Evolutionary conservation across 2,113 vertebrate species (phyloP).

Genomic region (Pseudonaja textilis): DNA sequence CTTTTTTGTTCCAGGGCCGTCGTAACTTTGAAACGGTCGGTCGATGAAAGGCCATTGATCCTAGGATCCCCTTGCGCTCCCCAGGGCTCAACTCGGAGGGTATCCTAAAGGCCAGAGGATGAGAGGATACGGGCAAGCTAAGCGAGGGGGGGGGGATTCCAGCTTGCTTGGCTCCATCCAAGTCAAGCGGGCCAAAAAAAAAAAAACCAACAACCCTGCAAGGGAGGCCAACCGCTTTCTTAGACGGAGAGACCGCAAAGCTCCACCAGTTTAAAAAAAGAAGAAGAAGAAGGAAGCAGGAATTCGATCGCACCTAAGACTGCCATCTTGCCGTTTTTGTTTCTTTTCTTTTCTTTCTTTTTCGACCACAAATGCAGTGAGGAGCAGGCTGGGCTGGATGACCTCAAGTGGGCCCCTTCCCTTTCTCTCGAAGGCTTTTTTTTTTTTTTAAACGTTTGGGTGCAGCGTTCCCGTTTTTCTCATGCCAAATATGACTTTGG

Average conservation of each 20-base stretch:
- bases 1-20: rapidly evolving
- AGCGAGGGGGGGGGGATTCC: not conserved
- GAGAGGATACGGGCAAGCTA: not conserved
- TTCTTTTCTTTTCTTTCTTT: not conserved
- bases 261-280: not conserved
- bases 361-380: not conserved
- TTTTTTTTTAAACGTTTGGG: not conserved
- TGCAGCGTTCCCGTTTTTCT: not conserved
- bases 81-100: not conserved
- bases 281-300: not conserved
- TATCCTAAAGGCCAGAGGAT: not conserved
- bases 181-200: not conserved
- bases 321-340: not conserved
- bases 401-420: too few relatives aligned
- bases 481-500: not conserved
- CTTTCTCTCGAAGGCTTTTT: not conserved
- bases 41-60: too few relatives aligned
- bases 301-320: rapidly evolving
- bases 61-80: not conserved
- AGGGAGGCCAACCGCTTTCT: not conserved
- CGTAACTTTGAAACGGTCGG: not conserved
- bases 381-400: not conserved
- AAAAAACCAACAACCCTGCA: not conserved
- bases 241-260: not conserved
- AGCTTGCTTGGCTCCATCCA: not conserved